Conservation (phyloP, 2,888 invertebrate species). For the Chouioia cunea region DNA sequence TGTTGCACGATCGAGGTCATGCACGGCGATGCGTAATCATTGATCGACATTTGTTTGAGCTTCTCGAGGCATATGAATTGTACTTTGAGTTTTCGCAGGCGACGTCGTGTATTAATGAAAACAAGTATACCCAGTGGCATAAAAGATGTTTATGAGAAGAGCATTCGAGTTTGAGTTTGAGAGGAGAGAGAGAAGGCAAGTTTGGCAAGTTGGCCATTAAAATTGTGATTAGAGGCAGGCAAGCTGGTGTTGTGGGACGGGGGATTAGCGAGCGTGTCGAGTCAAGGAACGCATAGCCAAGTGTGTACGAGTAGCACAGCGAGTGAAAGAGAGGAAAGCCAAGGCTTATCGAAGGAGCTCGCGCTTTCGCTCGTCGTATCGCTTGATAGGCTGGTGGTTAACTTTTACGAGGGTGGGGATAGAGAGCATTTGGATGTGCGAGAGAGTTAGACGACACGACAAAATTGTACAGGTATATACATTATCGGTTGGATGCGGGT, state of each 20-base stretch:
- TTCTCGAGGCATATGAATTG: conserved; percentile 54
- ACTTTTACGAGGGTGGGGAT: conserved; percentile 63
- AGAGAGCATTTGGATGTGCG: conserved; percentile 54
- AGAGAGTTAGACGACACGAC: too few relatives aligned
- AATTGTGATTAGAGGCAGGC: conserved; percentile 45
- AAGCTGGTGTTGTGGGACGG: too few relatives aligned
- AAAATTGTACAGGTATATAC: too few relatives aligned
- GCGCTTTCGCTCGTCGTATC: conserved; percentile 52
- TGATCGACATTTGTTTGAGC: conserved; percentile 66
- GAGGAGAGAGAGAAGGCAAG: conserved; percentile 43
- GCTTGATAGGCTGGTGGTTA: conserved; percentile 63
- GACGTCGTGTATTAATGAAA: too few relatives aligned
- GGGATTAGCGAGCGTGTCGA: conserved; percentile 27
- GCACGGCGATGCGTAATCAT: conserved; percentile 60
- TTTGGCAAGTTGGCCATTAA: conserved; percentile 45
- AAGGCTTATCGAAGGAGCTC: conserved; percentile 57
- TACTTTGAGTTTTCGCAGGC: conserved; percentile 57
- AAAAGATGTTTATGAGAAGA: too few relatives aligned
- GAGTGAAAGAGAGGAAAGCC: neutral
- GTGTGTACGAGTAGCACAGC: too few relatives aligned
- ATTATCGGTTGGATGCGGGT: neutral
- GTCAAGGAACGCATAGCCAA: too few relatives aligned
- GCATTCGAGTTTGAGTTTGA: too few relatives aligned
- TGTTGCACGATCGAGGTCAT: too few relatives aligned
- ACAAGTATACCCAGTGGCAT: too few relatives aligned